Evolutionary conservation across 2,888 invertebrate genomes (phyloP), one percentile per base, ranked within the genome.

Genomic region (Ophioninae sp.): DNA sequence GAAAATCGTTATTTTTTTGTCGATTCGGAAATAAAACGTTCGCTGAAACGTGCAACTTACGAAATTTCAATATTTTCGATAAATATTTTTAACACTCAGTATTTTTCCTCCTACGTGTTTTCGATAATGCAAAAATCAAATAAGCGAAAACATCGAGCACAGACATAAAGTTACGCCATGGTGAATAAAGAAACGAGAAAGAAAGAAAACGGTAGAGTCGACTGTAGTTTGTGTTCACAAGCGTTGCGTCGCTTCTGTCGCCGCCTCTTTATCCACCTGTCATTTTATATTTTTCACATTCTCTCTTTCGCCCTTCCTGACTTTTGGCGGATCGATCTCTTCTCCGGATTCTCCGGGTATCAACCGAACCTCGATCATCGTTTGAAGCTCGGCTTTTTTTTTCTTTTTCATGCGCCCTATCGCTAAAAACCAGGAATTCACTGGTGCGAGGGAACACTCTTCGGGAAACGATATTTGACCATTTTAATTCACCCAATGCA

Each of bases 251-350:
- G 64, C 68, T 73, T 44, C 69, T 69, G 78, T 44, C 44, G 76
- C 59, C 69, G 69, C 30, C 30, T 30, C 30, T 30, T 30, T 30
- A 30, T 30, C 30, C 30, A 30, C 30, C 30, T 30, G 30, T 30
- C 30, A 30, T 30, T 30, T 67, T 57, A 75, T 81, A 79, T 74
- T 70, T 68, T 57, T 79, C 74, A 81, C 86, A 84, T 85, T 87
- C 83, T 85, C 83, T 86, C 81, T 83, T 81, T 78, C 81, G 85
- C 84, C 82, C 69, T 77, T 77, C 57, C 70, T 79, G 72, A 64
- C 56, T 68, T 23, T 69, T 65, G 76, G 44, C 64, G 17, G 62
- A 76, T 79, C 85, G 81, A 82, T 83, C 81, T 81, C 75, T 67
- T 61, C 75, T 67, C 56, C 75, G 41, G 74, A 64, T 83, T 72